These are phyloP conservation scores for Eulithis prunata DNA, from an alignment of 2,888 invertebrate species.

Conservation along the genomic window DNA sequence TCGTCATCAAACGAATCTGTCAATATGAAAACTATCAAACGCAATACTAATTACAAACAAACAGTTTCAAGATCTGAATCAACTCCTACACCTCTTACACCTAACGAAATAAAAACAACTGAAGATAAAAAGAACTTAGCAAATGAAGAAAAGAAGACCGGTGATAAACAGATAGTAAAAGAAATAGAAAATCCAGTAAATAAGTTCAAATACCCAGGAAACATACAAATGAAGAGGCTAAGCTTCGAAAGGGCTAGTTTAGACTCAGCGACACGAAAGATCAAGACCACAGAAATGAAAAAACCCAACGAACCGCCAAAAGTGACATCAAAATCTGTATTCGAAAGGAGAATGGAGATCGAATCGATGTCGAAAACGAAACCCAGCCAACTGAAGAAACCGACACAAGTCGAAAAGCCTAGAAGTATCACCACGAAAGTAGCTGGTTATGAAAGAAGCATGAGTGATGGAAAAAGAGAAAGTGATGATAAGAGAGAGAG, in stretches of 20 bases:
- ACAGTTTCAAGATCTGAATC: conserved; percentile 59
- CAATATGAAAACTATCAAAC: conserved; percentile 63
- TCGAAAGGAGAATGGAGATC: conserved; percentile 77
- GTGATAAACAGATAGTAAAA: conserved; percentile 34
- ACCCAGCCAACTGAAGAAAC: conserved; percentile 60
- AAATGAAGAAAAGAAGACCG: conserved; percentile 23
- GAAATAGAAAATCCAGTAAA: conserved; percentile 41
- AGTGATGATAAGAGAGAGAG: conserved; percentile 35
- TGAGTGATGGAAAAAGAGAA: conserved; percentile 53
- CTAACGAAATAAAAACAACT: conserved; percentile 35
- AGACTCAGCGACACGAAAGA: conserved; percentile 75
- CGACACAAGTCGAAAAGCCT: conserved; percentile 61
- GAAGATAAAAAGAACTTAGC: conserved; percentile 33
- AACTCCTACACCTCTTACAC: conserved; percentile 38
- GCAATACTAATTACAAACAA: conserved; percentile 59
- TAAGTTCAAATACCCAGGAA: conserved; percentile 58
- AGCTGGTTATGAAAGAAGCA: conserved; percentile 66
- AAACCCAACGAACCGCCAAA: conserved; percentile 65
- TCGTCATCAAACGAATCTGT: conserved; percentile 63
- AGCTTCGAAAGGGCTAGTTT: conserved; percentile 80
- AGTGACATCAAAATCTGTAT: conserved; percentile 71
- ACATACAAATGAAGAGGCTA: conserved; percentile 74
- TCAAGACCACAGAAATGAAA: conserved; percentile 59
- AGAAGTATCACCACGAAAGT: conserved; percentile 73
- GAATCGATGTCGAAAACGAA: conserved; percentile 71